A percentile compares a stretch with the other conserved stretches of the same genome.
These are phyloP conservation scores for Cranoglanis bouderius DNA, from an alignment of 2,113 vertebrate species.

Conservation along the genomic window DNA sequence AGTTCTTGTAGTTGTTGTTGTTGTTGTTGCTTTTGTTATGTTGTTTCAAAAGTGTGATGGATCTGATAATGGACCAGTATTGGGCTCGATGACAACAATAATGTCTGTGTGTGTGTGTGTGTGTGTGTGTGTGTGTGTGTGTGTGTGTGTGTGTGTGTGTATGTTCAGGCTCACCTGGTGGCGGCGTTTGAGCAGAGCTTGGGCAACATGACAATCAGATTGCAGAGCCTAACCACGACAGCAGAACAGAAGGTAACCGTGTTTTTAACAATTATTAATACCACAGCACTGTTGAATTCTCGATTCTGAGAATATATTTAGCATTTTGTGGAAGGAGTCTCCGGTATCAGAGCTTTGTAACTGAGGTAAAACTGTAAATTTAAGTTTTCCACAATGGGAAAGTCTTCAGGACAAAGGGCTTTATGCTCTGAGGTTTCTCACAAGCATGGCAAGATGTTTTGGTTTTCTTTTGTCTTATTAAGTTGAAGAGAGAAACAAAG, in stretches of 20 bases:
- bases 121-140: constrained; percentile 34
- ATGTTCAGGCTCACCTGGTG: constrained; percentile 83
- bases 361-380: background rate
- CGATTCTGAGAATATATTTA: background rate
- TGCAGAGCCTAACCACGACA: constrained; percentile 86
- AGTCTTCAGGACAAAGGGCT: background rate
- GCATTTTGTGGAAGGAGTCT: background rate
- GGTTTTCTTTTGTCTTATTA: background rate
- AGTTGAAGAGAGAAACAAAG: background rate
- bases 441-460: background rate
- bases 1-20: background rate
- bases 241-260: constrained; percentile 86
- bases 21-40: background rate
- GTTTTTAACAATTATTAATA: background rate
- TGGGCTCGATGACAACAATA: background rate
- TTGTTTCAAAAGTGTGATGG: background rate
- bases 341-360: background rate
- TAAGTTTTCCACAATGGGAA: background rate
- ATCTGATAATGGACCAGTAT: background rate
- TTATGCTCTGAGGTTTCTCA: background rate
- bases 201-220: constrained; percentile 85
- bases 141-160: constrained; percentile 33
- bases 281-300: background rate
- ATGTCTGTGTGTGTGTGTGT: constrained; percentile 25
- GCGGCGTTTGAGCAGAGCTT: constrained; percentile 89